Conservation (phyloP, 2,888 invertebrate genomes). For the Zootermopsis nevadensis region DNA sequence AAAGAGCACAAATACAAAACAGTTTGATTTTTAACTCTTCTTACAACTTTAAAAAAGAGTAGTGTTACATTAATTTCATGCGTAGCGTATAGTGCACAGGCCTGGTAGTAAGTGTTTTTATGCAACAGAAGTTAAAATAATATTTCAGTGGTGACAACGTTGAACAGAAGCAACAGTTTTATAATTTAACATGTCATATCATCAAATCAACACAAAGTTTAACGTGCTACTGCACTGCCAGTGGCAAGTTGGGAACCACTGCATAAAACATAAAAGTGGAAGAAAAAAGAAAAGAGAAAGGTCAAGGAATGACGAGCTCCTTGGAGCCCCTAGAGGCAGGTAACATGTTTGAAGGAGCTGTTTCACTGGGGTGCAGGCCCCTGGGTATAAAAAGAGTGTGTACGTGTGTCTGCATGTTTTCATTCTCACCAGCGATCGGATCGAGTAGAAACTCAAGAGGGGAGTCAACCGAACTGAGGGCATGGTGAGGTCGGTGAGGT, state of each 20-base stretch:
- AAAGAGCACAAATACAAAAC: no score
- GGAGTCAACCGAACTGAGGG: constrained; percentile 25
- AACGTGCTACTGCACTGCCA: no score
- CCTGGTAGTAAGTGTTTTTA: no score
- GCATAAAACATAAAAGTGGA: not conserved
- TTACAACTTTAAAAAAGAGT: no score
- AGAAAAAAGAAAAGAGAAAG: not conserved
- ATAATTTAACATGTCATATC: no score
- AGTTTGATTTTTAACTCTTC: no score
- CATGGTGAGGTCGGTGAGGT: constrained; percentile 22
- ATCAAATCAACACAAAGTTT: no score
- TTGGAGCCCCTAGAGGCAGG: not conserved
- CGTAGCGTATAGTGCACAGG: no score
- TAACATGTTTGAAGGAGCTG: not conserved
- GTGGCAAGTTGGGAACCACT: not conserved
- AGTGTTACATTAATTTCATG: no score
- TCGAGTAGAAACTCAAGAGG: constrained; percentile 21
- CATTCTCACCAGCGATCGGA: constrained; percentile 8
- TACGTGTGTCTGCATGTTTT: constrained; percentile 2
- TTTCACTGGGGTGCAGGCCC: not conserved
- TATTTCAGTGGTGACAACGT: no score
- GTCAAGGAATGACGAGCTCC: not conserved
- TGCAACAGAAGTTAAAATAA: no score
- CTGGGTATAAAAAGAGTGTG: not conserved
- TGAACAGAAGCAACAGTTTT: no score